These are phyloP conservation scores for Zoanthus sansibaricus DNA, from an alignment of 92 coral and sea anemone genomes.

Conservation along the genomic window DNA sequence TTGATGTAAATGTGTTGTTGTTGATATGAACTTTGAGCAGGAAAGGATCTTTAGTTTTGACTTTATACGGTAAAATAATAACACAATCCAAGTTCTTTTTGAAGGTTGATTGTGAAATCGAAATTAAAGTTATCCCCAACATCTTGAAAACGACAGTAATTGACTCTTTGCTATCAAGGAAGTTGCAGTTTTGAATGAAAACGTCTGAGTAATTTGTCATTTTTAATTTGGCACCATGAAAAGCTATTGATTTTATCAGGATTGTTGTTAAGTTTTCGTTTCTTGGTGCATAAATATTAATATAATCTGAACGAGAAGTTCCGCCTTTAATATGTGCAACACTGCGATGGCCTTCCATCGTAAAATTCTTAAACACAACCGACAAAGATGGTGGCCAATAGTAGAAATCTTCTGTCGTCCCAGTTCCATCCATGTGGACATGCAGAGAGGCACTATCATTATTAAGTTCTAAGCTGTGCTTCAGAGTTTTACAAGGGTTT, in stretches of 20 bases:
- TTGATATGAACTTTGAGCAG: background rate
- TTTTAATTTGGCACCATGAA: no score
- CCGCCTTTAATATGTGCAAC: constrained; percentile 6
- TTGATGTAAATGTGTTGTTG: background rate
- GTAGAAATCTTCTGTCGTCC: background rate
- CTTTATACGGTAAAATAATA: background rate
- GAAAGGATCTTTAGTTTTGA: background rate
- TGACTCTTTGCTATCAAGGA: no score
- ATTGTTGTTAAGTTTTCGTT: background rate
- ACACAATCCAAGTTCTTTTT: no score
- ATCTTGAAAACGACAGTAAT: no score
- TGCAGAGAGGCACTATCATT: background rate
- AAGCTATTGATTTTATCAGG: no score
- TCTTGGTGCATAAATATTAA: background rate
- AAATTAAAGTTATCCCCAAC: no score
- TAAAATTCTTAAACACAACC: constrained; percentile 9
- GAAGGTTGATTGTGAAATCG: background rate
- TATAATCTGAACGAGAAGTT: background rate
- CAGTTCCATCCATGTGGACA: constrained; percentile 22
- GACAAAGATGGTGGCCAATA: background rate
- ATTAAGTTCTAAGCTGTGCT: no score
- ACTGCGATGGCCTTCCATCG: background rate
- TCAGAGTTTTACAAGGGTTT: no score
- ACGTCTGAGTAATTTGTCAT: no score
- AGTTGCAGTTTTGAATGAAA: no score